Evolutionary conservation across 2,888 invertebrate genomes (phyloP).

Genomic region (Phlogophora meticulosa): DNA sequence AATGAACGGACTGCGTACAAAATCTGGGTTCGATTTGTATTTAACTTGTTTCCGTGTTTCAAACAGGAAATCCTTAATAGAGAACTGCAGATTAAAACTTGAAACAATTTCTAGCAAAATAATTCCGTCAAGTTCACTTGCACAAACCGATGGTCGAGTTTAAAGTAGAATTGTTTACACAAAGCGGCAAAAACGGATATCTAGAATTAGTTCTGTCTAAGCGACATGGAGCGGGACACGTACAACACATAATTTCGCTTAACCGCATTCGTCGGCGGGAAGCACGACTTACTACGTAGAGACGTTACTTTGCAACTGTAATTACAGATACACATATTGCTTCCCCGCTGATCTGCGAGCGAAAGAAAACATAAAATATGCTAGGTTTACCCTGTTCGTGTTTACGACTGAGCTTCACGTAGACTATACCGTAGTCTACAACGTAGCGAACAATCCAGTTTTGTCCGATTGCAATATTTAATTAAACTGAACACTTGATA

Average conservation of each 20-base stretch:
- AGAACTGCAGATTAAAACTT: slow-evolving; percentile 39
- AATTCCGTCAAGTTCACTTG: slow-evolving; percentile 32
- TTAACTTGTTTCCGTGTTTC: slow-evolving; percentile 38
- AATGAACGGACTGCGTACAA: slow-evolving; percentile 20
- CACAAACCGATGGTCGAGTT: slow-evolving; percentile 44
- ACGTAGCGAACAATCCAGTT: slow-evolving; percentile 34
- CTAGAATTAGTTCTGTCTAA: slow-evolving; percentile 67
- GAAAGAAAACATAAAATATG: slow-evolving; percentile 54
- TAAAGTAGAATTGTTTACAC: slow-evolving; percentile 58
- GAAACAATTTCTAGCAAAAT: slow-evolving; percentile 41
- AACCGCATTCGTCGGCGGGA: slow-evolving; percentile 70
- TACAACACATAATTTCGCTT: slow-evolving; percentile 75
- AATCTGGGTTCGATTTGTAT: slow-evolving; percentile 32
- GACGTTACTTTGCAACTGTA: slow-evolving; percentile 62
- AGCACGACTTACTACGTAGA: slow-evolving; percentile 60
- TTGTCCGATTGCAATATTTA: slow-evolving; percentile 48
- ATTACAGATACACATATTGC: slow-evolving; percentile 62
- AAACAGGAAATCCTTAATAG: slow-evolving; percentile 35
- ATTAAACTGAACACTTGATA: slow-evolving; percentile 38
- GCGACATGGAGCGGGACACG: slow-evolving; percentile 62
- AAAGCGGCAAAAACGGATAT: slow-evolving; percentile 65
- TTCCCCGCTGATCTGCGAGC: slow-evolving; percentile 41
- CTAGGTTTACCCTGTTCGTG: slow-evolving; percentile 15
- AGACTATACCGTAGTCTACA: slow-evolving; percentile 8
- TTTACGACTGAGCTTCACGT: slow-evolving; percentile 28